Conservation (phyloP, 1,140 invertebrate genomes). For the Ceratina japonica region DNA sequence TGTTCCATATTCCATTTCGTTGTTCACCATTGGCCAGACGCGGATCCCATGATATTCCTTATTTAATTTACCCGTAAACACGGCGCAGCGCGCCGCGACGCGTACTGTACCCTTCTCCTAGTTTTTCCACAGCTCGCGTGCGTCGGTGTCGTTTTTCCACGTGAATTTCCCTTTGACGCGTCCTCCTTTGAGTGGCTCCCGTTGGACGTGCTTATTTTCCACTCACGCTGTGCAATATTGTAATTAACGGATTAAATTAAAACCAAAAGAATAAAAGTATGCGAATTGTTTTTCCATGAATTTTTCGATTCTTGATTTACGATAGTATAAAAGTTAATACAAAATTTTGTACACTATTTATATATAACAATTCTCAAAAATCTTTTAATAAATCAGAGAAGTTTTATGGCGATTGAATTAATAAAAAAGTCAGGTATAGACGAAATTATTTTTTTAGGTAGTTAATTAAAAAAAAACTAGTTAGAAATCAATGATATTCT, state of each 20-base stretch:
- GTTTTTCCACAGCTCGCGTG: background rate
- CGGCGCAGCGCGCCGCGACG: constrained; percentile 9
- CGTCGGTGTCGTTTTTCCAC: background rate
- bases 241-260: background rate
- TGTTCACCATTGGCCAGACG: constrained; percentile 13
- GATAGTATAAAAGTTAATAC: no score
- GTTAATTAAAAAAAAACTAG: no score
- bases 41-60: constrained; percentile 15
- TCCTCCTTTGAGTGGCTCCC: background rate
- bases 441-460: no score
- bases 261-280: background rate
- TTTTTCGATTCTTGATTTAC: no score
- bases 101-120: constrained; percentile 22
- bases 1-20: constrained; percentile 8
- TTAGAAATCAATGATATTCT: no score
- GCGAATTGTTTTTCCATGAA: no score
- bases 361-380: no score
- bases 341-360: no score
- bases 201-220: background rate
- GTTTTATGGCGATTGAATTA: no score
- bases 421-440: no score
- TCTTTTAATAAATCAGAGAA: no score
- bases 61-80: constrained; percentile 34
- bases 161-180: background rate
- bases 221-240: background rate